phyloP scores from a whole-genome alignment of 2,113 vertebrate species.

The Bujurquina vittata region DNA sequence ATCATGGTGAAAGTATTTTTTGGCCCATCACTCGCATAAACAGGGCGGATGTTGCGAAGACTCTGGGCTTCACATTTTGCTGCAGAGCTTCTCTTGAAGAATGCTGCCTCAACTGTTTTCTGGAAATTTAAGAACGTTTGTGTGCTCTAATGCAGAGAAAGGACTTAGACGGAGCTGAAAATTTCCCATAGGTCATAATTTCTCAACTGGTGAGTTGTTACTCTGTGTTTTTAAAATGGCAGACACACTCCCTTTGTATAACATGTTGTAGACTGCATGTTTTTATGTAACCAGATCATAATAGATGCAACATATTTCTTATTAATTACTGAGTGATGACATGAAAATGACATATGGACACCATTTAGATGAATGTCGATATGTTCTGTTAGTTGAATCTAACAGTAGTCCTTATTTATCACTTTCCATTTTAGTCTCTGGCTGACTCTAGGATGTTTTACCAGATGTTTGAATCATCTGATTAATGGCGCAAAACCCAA shows the following conservation, averaged over 20 bases:
- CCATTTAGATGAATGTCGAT: neutral
- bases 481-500: neutral
- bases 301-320: neutral
- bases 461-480: neutral
- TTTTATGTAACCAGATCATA: neutral
- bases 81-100: constrained; percentile 41
- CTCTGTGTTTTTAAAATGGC: neutral
- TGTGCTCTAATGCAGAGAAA: constrained; percentile 16
- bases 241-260: neutral
- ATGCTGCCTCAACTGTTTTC: constrained; percentile 4
- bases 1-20: constrained; percentile 78
- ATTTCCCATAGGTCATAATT: constrained; percentile 36
- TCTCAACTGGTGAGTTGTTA: constrained; percentile 61
- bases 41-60: constrained; percentile 69
- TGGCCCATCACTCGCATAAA: constrained; percentile 57
- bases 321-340: neutral
- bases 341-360: neutral
- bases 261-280: neutral
- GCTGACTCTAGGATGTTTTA: neutral
- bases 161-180: constrained; percentile 8
- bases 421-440: neutral
- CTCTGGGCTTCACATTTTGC: constrained; percentile 48
- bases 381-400: neutral
- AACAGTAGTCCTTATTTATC: no score
- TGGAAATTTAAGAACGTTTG: constrained; percentile 33